A percentile compares a stretch with the other conserved stretches of the same genome.
These are phyloP conservation scores for Ochropleura plecta DNA, from an alignment of 2,888 invertebrate species.

Conservation along the genomic window DNA sequence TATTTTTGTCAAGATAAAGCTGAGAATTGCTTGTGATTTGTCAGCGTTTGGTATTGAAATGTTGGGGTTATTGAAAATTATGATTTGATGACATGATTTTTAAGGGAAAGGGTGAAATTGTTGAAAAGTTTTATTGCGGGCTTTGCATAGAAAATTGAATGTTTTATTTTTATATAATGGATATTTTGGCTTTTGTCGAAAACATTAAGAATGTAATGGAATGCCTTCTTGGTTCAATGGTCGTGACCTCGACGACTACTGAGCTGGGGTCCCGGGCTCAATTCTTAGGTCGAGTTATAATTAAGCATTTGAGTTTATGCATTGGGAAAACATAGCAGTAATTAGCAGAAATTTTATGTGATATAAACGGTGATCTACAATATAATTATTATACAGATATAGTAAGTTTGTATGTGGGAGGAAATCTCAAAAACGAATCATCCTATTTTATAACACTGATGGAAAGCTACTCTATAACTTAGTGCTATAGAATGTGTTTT, in stretches of 20 bases:
- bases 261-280: background rate
- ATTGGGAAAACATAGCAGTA: background rate
- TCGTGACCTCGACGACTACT: background rate
- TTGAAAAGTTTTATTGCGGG: constrained; percentile 19
- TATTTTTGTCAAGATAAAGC: constrained; percentile 51
- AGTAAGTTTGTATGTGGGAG: background rate
- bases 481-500: background rate
- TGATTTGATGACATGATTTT: constrained; percentile 68
- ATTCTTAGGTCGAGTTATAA: background rate
- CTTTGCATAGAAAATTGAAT: constrained; percentile 5
- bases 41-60: constrained; percentile 70
- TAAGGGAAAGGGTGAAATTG: constrained; percentile 24
- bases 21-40: constrained; percentile 47
- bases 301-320: background rate
- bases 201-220: background rate
- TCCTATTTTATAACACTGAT: background rate
- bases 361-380: background rate
- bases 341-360: background rate
- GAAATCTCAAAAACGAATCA: background rate
- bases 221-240: background rate
- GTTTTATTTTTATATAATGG: constrained; percentile 4
- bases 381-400: background rate
- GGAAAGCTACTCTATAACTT: no score
- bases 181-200: background rate
- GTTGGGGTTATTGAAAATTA: constrained; percentile 78